These are phyloP conservation scores for Thalassophryne amazonica DNA, from an alignment of 2,797 vertebrate species.

Conservation along the genomic window DNA sequence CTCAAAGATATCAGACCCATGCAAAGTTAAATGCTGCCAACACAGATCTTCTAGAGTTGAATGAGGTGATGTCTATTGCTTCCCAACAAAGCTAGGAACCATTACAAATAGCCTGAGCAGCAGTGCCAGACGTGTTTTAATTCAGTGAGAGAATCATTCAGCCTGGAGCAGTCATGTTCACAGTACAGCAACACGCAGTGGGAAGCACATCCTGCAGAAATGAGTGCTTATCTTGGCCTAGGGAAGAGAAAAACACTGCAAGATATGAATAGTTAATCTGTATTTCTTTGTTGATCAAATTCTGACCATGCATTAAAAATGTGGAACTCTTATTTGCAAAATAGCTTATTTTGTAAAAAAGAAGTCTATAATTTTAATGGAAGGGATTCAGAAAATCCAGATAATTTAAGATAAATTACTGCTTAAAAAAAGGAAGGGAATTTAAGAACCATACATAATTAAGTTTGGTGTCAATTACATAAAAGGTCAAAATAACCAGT, in stretches of 20 bases:
- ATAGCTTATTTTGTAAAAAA: slow-evolving; percentile 11
- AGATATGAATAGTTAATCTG: slow-evolving; percentile 38
- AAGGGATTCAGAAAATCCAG: slow-evolving; percentile 13
- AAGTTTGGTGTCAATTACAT: too few species aligned
- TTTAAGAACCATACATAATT: too few species aligned
- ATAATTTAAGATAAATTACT: slow-evolving; percentile 16
- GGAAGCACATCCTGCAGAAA: not conserved
- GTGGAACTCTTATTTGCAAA: not conserved
- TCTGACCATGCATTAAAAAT: slow-evolving; percentile 22
- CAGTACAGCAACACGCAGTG: not conserved
- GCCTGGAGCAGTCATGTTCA: slow-evolving; percentile 8
- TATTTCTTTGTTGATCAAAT: slow-evolving; percentile 20
- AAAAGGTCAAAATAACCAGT: too few species aligned
- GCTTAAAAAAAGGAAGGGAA: slow-evolving; percentile 8
- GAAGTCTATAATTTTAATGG: slow-evolving; percentile 26
- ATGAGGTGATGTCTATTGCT: not conserved
- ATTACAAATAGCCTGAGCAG: not conserved
- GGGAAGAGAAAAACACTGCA: not conserved
- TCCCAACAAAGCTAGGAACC: not conserved
- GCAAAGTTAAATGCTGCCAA: not conserved
- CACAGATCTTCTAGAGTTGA: slow-evolving; percentile 6
- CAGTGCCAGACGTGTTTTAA: slow-evolving; percentile 35
- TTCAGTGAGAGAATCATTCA: slow-evolving; percentile 28
- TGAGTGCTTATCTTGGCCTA: slow-evolving; percentile 6
- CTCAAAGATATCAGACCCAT: not conserved